phyloP scores from a whole-genome alignment of 2,888 invertebrate species.

The Punctoribates punctum region DNA sequence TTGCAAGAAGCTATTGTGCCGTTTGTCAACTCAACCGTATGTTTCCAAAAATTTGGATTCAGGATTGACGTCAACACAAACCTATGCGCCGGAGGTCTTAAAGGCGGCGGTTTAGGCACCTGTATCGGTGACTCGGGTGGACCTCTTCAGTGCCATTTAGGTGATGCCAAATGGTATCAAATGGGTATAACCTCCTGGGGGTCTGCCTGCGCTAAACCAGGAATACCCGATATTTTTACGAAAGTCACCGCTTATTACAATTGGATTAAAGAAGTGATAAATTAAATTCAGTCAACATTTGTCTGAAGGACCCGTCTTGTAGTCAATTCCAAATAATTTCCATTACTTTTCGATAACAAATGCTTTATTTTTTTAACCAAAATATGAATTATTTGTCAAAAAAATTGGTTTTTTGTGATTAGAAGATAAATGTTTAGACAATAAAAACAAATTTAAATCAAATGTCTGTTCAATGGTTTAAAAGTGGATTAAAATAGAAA shows the following conservation, averaged over 20 bases:
- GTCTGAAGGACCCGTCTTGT: too few species aligned
- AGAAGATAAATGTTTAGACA: background rate
- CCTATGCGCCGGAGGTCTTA: background rate
- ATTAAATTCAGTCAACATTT: too few species aligned
- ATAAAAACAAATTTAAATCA: background rate
- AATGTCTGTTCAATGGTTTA: background rate
- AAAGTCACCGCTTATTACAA: conserved; percentile 46
- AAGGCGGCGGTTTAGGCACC: background rate
- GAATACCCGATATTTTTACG: conserved; percentile 47
- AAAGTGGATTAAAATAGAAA: background rate
- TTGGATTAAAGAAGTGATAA: conserved; percentile 44
- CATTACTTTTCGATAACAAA: too few species aligned
- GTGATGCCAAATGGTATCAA: conserved; percentile 41
- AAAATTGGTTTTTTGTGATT: background rate
- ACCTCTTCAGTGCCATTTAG: conserved; percentile 38
- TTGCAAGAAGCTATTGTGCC: background rate
- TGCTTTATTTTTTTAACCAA: background rate
- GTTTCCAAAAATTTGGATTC: background rate
- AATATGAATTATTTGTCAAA: background rate
- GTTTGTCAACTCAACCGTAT: background rate
- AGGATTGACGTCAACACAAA: background rate
- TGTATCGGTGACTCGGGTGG: conserved; percentile 48
- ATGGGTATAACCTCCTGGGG: conserved; percentile 48
- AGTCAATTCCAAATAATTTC: too few species aligned
- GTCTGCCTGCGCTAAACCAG: conserved; percentile 45